A percentile compares a stretch with the other conserved stretches of the same genome.
Evolutionary conservation across 1,140 invertebrate genomes (phyloP).

Genomic region (Caenorhabditis elegans): WBcel235 BX284603.4:9540001-9540500

Average conservation of each 20-base stretch:
- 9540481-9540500: slow-evolving; percentile 17
- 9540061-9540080: neutral
- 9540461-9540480: neutral
- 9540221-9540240: neutral
- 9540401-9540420: neutral
- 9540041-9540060: neutral
- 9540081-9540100: neutral
- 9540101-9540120: slow-evolving; percentile 10
- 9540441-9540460: neutral
- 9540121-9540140: slow-evolving; percentile 14
- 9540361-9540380: neutral
- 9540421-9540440: slow-evolving; percentile 18
- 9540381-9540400: neutral
- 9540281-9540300: neutral
- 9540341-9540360: neutral
- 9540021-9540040: neutral
- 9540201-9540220: neutral
- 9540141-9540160: neutral
- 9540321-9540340: neutral
- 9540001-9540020: neutral
- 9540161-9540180: neutral
- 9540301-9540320: neutral
- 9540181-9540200: neutral
- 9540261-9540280: slow-evolving; percentile 6
- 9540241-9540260: neutral